Evolutionary conservation across 2,113 vertebrate species (phyloP), one percentile per base, ranked within the genome.

Genomic region (Eurystomus gularis): DNA sequence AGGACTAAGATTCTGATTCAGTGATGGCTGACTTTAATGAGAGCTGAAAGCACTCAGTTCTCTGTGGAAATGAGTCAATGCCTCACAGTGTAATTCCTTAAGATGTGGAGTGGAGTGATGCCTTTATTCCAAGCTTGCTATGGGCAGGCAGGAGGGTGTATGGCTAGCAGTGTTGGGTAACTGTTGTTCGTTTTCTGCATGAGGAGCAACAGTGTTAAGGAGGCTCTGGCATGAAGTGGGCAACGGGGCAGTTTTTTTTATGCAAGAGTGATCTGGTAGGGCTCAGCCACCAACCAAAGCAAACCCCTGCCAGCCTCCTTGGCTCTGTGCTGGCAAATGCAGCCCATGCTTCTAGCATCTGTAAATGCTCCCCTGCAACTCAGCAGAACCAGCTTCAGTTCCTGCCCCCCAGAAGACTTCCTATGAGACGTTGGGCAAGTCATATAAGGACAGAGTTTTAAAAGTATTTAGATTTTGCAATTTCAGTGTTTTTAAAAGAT

Each of bases 41-140:
- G 24, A 94, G 13, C 31, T 86, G 77, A 94, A 91, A 94, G 44
- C 76, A 69, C 37, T 85, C 33, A 3, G 21, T n/a, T 72, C 48
- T 55, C 57, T 37, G 65, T 75, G 61, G 86, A 92, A 94, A 84
- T 26, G 44, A 84, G 71, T 75, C 88, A 81, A 6, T 29, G 39
- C 26, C 33, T 84, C 52, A 37, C 42, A n/a, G 72, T 7, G 8
- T 5, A 88, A 75, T 42, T 48, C 73, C 77, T 87, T 84, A 28
- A 55, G 49, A 76, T 12, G 33, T 33, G 39, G 48, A 49, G 29
- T 21, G 33, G 49, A 93, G 42, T 0, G 0, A 29, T 72, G 65
- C 49, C 66, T 82, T 86, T 87, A 69, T 52, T 86, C n/a, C 77
- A 82, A n/a, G 44, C 57, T 79, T 40, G 40, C 61, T 92, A 72